Percentiles rank a stretch among this genome's conserved stretches.
Conservation (phyloP, 1,140 invertebrate genomes). For the Chironomus striatipennis region DNA sequence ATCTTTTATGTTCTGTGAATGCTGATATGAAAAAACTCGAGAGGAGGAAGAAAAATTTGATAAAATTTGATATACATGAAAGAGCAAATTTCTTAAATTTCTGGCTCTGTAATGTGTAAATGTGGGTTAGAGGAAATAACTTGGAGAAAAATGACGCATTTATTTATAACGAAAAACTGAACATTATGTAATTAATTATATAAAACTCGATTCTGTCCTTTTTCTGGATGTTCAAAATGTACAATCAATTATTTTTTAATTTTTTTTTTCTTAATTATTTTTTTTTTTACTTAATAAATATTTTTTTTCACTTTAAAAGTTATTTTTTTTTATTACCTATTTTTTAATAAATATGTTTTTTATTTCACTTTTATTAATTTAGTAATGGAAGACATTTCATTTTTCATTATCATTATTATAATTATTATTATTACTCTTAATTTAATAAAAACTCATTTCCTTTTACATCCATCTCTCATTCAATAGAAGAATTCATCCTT, state of each 20-base stretch:
- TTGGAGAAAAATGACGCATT: not conserved
- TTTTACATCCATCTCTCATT: not conserved
- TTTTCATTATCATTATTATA: slow-evolving; percentile 7
- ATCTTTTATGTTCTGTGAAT: not conserved
- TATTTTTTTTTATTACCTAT: slow-evolving; percentile 7
- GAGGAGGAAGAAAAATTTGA: slow-evolving; percentile 7
- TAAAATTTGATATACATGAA: slow-evolving; percentile 4
- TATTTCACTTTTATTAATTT: not conserved
- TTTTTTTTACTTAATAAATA: slow-evolving; percentile 2
- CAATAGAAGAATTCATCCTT: not conserved
- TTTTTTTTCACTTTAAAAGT: slow-evolving; percentile 2
- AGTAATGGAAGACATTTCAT: slow-evolving; percentile 14
- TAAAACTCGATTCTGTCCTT: not conserved
- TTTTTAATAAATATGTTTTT: slow-evolving; percentile 14
- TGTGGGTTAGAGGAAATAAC: not conserved
- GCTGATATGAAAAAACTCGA: not conserved
- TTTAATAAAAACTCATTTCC: not conserved
- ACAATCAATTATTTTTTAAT: not conserved
- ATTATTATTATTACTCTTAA: not conserved
- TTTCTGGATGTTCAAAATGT: not conserved
- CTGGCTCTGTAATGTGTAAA: not conserved
- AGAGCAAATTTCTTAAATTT: slow-evolving; percentile 1
- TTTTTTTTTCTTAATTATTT: not conserved
- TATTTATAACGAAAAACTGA: not conserved
- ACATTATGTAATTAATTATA: not conserved